phyloP scores from a whole-genome alignment of 2,797 vertebrate genomes.

The Gallinago solitaria region DNA sequence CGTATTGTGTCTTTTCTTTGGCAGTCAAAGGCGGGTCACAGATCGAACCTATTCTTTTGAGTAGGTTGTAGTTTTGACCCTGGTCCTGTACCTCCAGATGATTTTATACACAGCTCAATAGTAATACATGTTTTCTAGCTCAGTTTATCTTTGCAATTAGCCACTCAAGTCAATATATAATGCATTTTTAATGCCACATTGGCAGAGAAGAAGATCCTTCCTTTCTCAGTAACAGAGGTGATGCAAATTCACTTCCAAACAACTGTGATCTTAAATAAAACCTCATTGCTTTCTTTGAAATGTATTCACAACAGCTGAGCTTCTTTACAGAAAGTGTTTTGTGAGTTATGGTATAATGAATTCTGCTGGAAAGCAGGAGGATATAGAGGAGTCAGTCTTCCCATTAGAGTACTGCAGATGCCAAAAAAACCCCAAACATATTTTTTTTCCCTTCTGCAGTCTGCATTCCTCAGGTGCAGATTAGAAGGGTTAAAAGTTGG shows the following conservation, averaged over 20 bases:
- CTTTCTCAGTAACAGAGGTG: not conserved
- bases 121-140: not conserved
- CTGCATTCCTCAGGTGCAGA: not conserved
- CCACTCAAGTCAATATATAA: not conserved
- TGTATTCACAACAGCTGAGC: not conserved
- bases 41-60: not conserved
- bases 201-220: not conserved
- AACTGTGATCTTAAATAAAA: not conserved
- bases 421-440: accelerated
- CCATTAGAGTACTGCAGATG: not conserved
- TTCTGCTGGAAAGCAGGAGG: not conserved
- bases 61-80: not conserved
- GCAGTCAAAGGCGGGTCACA: not conserved
- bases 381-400: not conserved
- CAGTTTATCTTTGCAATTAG: not conserved
- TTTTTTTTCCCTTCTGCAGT: not conserved
- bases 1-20: not conserved
- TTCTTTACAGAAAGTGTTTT: not conserved
- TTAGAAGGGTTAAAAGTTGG: not conserved
- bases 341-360: not conserved
- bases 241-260: not conserved
- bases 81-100: not conserved
- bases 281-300: not conserved
- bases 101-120: not conserved
- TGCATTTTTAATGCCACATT: not conserved